Evolutionary conservation across 2,888 invertebrate species (phyloP), one percentile per base, ranked within the genome.

Genomic region (Rosalia funebris): DNA sequence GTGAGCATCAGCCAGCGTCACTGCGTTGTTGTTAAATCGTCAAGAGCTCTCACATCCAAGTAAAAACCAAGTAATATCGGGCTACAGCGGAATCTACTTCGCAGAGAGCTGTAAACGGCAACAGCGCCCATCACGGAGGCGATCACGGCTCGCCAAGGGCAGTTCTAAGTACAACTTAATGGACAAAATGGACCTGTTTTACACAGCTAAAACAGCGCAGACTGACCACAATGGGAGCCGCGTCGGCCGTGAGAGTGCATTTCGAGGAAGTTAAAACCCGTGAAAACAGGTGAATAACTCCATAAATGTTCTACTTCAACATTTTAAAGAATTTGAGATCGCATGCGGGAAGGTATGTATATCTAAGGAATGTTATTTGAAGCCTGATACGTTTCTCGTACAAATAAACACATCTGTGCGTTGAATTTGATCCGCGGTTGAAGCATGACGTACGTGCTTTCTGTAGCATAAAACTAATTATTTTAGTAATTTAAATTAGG

Each of bases 131-230:
- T 46, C 45, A 46, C 36, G 36, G n/a, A 15, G 39, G 16, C 36
- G 48, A 57, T 57, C 25, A 42, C 17, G 37, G 56, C 44, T 9
- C 12, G 44, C 57, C 57, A 57, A 57, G 57, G 57, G 57, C 57
- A 56, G 10, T 47, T 41, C 56, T 46, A 41, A 39, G 36, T 56
- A 46, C 39, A 39, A 50, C 25, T 50, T 50, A 50, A 50, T 50
- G 50, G 37, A 14, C 39, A 11, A 50, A 57, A 47, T 57, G 42
- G 48, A 50, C 57, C 57, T 57, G 57, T 57, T 57, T 44, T 34
- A 42, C 48, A 57, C 44, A 42, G 32, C 34, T 50, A 36, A 32
- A 57, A 44, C 48, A 19, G 48, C 36, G 19, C 42, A 14, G 20
- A 16, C 39, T 48, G 42, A 48, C 44, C 42, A 48, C 50, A 44